These are phyloP conservation scores for Chionoecetes opilio DNA, from an alignment of 1,140 invertebrate genomes.

Conservation along the genomic window DNA sequence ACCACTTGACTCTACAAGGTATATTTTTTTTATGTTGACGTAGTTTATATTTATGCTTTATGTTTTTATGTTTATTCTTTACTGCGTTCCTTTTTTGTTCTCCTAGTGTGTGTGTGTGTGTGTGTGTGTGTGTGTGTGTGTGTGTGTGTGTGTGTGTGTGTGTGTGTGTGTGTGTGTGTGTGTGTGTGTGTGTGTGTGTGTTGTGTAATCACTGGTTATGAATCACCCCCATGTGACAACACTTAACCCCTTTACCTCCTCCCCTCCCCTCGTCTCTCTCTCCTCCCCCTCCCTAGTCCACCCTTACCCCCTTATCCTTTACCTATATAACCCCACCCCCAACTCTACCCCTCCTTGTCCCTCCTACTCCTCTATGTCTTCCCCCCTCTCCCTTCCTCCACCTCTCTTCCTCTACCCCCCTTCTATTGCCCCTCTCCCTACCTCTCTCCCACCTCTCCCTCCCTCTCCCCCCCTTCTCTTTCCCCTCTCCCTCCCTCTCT, in stretches of 20 bases:
- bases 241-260: not conserved
- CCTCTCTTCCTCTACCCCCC: not conserved
- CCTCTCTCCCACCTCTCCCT: not conserved
- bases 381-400: not conserved
- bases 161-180: slow-evolving; percentile 18
- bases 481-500: not conserved
- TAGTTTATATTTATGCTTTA: not conserved
- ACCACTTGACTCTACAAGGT: not conserved
- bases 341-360: not conserved
- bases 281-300: not conserved
- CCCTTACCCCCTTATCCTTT: not conserved
- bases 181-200: not conserved
- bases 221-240: not conserved
- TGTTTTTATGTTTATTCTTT: not conserved
- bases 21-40: not conserved
- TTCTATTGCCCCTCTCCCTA: not conserved
- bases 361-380: not conserved
- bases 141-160: slow-evolving; percentile 18
- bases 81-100: too few relatives aligned
- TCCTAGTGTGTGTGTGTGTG: not conserved
- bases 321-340: not conserved
- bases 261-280: not conserved
- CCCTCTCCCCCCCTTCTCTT: too few relatives aligned
- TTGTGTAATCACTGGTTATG: not conserved
- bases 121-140: not conserved